Conservation (phyloP, 2,888 invertebrate genomes). For the Drosophila bunnanda region DNA sequence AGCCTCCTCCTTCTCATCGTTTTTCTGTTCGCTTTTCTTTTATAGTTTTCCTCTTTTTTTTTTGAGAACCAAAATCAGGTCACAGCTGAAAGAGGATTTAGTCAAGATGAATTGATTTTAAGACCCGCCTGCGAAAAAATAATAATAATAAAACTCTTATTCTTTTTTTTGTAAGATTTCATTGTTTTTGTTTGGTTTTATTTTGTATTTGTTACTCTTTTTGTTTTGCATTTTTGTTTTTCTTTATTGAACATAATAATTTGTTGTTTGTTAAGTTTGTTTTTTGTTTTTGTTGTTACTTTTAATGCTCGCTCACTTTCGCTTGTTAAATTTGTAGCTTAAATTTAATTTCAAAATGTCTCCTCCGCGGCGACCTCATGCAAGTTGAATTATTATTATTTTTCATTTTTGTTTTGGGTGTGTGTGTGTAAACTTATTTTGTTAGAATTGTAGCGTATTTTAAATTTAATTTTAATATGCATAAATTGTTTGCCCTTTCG, state of each 20-base stretch:
- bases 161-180: conserved; percentile 68
- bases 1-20: background rate
- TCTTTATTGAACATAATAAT: conserved; percentile 84
- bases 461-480: conserved; percentile 64
- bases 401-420: background rate
- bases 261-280: conserved; percentile 64
- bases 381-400: conserved; percentile 38
- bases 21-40: background rate
- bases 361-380: conserved; percentile 49
- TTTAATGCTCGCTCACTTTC: conserved; percentile 76
- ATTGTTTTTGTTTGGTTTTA: conserved; percentile 70
- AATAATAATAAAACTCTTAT: background rate
- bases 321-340: conserved; percentile 50
- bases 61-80: conserved; percentile 38
- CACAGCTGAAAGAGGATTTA: conserved; percentile 48
- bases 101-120: conserved; percentile 35
- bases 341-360: conserved; percentile 63
- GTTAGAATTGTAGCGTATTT: conserved; percentile 69
- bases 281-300: conserved; percentile 51
- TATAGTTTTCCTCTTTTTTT: background rate
- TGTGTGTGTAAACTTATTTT: conserved; percentile 41
- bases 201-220: conserved; percentile 44
- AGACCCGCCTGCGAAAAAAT: background rate
- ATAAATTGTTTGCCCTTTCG: conserved; percentile 52
- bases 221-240: conserved; percentile 60